Conservation (phyloP, 2,113 vertebrate species). For the Mastomys coucha region DNA sequence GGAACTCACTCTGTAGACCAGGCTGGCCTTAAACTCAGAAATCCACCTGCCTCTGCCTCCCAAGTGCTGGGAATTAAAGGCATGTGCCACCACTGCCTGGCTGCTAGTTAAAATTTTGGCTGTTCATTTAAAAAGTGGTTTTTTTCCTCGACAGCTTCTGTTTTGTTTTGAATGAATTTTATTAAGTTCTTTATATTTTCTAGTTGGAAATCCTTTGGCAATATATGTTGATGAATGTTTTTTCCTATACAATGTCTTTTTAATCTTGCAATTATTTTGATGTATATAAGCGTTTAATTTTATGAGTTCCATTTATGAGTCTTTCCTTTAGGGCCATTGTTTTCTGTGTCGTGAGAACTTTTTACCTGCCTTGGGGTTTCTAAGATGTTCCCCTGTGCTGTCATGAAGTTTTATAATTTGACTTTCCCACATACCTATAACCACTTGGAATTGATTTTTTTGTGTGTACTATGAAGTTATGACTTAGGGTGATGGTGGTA, state of each 20-base stretch:
- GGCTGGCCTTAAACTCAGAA: too few species aligned
- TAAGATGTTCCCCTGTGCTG: not conserved
- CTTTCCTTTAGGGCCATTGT: not conserved
- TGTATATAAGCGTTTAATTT: not conserved
- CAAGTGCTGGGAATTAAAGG: too few species aligned
- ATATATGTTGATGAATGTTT: not conserved
- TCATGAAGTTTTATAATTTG: conserved; percentile 1
- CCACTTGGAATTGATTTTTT: not conserved
- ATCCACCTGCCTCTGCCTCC: too few species aligned
- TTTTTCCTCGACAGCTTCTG: not conserved
- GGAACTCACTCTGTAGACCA: too few species aligned
- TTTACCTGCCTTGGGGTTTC: not conserved
- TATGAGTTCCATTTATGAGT: not conserved
- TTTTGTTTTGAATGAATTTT: not conserved
- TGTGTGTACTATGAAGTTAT: not conserved
- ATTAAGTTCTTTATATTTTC: conserved; percentile 37
- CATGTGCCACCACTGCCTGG: too few species aligned
- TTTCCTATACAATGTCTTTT: not conserved
- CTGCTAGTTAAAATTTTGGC: not conserved
- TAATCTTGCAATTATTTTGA: conserved; percentile 18
- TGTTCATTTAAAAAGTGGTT: not conserved
- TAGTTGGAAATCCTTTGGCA: not conserved
- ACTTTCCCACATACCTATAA: not conserved
- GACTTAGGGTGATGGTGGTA: not conserved
- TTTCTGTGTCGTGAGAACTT: conserved; percentile 19